Base-by-base conservation (phyloP, 2,888 invertebrate genomes). In the Onthophagus sagittarius region DNA sequence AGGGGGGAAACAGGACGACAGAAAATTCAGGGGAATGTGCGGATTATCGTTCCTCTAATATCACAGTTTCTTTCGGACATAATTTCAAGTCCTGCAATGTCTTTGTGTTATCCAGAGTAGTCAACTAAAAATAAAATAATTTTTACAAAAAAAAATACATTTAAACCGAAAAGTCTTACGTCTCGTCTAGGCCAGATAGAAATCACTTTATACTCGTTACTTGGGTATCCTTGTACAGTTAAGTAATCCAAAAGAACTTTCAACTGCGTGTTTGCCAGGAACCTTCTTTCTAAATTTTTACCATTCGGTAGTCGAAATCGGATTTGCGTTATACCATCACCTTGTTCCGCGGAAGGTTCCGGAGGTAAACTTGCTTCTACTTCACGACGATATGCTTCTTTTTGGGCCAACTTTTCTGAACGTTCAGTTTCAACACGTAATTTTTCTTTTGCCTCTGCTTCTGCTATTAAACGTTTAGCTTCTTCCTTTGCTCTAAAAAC, bases 151-250 rank as follows among this genome's bases (percentile, higher is more conserved):
- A 74, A 23, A 63, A 73, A 75, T 32, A 11, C 69, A 62, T 74
- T 62, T 15, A 72, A 31, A 67, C 23, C 13, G 2, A 65, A 62
- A 32, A 39, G 15, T 92, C 94, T 94, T 88, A 98, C 95, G 90
- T 98, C 98, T 90, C 94, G 92, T 83, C 97, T 91, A 83, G 98
- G 98, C 94, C 94, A 98, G 85, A 96, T 94, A 80, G 94, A 92
- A 81, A 98, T 92, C 75, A 97, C 92, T 89, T 97, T 98, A 85
- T 92, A 97, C 83, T 94, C 94, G 80, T 93, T 92, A 79, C 91
- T 89, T 77, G 95, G 93, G 86, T 92, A 98, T 74, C 97, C 97
- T 87, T 95, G 90, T 67, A 96, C 94, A 73, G 94, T 92, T 77
- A 97, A 90, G 87, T 91, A 98, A 86, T 97, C 94, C 79, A 97